Evolutionary conservation across 2,113 vertebrate species (phyloP).

Genomic region (Rhynchopsitta pachyrhyncha): DNA sequence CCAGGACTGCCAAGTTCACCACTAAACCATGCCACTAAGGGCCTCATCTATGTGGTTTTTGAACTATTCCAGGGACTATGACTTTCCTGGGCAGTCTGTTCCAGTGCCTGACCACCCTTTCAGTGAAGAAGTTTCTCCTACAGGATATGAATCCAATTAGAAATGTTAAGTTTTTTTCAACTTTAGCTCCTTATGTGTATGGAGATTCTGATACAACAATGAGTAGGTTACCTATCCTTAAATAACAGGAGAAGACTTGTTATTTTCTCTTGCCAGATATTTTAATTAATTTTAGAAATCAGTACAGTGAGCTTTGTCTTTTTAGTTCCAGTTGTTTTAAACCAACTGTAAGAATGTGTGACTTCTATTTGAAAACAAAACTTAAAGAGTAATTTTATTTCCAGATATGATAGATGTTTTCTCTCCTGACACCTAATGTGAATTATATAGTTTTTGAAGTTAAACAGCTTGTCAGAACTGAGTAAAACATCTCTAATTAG

Average conservation of each 20-base stretch:
- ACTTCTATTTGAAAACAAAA: constrained; percentile 25
- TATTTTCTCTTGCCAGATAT: not conserved
- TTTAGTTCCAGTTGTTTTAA: constrained; percentile 38
- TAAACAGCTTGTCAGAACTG: not conserved
- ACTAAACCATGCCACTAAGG: not conserved
- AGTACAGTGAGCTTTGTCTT: constrained; percentile 3
- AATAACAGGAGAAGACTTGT: not conserved
- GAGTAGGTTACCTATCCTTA: not conserved
- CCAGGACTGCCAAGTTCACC: not conserved
- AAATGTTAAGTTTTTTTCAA: not conserved
- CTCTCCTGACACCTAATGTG: not conserved
- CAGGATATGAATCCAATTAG: not conserved
- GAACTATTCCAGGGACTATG: not conserved
- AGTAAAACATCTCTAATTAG: constrained; percentile 38
- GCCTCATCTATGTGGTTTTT: not conserved
- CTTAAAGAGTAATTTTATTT: constrained; percentile 34
- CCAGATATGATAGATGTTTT: not conserved
- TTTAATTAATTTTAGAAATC: not conserved
- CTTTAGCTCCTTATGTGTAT: not conserved
- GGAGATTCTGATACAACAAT: not conserved
- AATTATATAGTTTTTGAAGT: not conserved
- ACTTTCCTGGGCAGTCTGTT: not conserved
- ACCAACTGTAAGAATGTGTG: constrained; percentile 4
- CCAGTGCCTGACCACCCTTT: not conserved
- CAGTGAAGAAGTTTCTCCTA: not conserved